A percentile compares a stretch with the other conserved stretches of the same genome.
Evolutionary conservation across 2,797 vertebrate genomes (phyloP).

Genomic region (Myoxocephalus aenaeus): DNA sequence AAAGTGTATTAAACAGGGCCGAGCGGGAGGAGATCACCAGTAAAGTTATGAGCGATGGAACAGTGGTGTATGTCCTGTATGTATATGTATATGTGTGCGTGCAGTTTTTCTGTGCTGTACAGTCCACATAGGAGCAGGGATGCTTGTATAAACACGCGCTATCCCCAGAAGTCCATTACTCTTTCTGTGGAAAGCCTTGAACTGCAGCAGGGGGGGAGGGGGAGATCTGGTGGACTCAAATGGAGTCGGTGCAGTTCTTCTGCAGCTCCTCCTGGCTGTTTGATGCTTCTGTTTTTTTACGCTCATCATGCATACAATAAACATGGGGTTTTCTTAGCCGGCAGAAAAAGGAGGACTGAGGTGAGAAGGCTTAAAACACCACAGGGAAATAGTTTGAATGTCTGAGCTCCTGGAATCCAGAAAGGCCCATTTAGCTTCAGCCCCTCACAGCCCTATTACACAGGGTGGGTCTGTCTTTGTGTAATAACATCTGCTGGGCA

Average conservation of each 20-base stretch:
- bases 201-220: background rate
- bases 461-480: background rate
- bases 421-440: conserved; percentile 46
- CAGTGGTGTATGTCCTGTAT: conserved; percentile 20
- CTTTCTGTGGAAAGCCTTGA: conserved; percentile 15
- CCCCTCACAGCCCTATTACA: conserved; percentile 24
- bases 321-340: conserved; percentile 35
- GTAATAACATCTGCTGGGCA: conserved; percentile 62
- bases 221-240: conserved; percentile 16
- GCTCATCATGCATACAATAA: conserved; percentile 48
- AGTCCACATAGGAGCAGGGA: background rate
- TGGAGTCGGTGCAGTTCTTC: conserved; percentile 1
- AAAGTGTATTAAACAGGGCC: conserved; percentile 65
- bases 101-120: background rate
- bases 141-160: conserved; percentile 42
- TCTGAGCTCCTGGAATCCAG: conserved; percentile 64
- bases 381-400: conserved; percentile 65
- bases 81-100: conserved; percentile 2
- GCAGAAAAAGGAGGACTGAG: conserved; percentile 25
- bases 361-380: conserved; percentile 51
- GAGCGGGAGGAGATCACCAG: conserved; percentile 51
- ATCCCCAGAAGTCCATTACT: conserved; percentile 35
- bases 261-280: conserved; percentile 40
- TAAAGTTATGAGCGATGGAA: conserved; percentile 55
- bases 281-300: conserved; percentile 32